Base-by-base conservation (phyloP, 2,888 invertebrate species). In the Aromia moschata region DNA sequence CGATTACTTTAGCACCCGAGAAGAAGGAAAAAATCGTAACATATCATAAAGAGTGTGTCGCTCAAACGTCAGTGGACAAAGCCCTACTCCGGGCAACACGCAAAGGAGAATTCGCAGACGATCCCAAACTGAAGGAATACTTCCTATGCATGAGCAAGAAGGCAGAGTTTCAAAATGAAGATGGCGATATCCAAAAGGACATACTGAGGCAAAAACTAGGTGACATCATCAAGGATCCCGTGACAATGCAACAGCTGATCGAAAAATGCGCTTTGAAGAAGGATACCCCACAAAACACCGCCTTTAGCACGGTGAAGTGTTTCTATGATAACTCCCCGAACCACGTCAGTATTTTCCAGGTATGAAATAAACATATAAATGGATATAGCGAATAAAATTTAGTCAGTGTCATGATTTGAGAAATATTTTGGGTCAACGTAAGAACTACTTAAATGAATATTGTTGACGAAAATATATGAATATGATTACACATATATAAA, bases 231-330 rank as follows among this genome's bases (percentile, higher is more conserved):
- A 51, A 43, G 1, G 57, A 64, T 36, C 37, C 44, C 2, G 40
- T 36, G 0, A 45, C 47, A 2, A 47, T 54, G 4, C 56, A 68
- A 10, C 55, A 62, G 41, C 25, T 69, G 1, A 44, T 64, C 1
- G 51, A 62, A 38, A 57, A 61, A 31, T 70, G 70, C 40, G 58
- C 45, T 9, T 41, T 65, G 1, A 53, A 58, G 30, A 63, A 66
- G 43, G 56, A 49, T 11, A 61, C 58, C 16, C 65, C 65, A 2
- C 60, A 66, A 58, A 58, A 69, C 12, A 69, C 70, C 4, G 62
- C 64, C 2, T 68, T 57, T 15, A 54, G 60, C 14, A 14, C 47
- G 16, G 37, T 33, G 11, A 62, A 65, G 17, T 70, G 70, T 37
- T 58, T 54, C 9, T 33, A 57, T 20, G 56, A 67, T 12, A 63